Evolutionary conservation across 1,140 invertebrate genomes (phyloP), one percentile per base, ranked within the genome.

Genomic region (Amyelois transitella): DNA sequence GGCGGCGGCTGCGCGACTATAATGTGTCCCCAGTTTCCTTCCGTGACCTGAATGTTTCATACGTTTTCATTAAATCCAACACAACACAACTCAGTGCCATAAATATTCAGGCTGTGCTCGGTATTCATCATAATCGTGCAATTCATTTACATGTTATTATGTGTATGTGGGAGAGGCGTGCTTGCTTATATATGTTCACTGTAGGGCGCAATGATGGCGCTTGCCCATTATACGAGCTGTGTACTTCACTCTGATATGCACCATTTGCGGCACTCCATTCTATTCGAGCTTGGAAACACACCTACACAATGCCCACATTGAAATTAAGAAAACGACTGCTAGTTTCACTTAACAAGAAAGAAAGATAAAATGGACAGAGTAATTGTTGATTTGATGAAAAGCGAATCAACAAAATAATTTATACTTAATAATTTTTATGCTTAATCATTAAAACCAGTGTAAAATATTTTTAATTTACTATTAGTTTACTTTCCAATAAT

Each of bases 61-160:
- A 48, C 60, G 58, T 70, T 70, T 66, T 62, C 60, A 67, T 69
- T 70, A 66, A 70, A 74, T 74, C 64, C 64, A 55, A 50, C 55
- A 45, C 51, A 66, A 66, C 60, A 59, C 54, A 68, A 62, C 66
- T 64, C 60, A 63, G 14, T 56, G 61, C 44, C 60, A 74, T 77
- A 75, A 76, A 70, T 69, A 74, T 79, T 76, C 70, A 72, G 64
- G 51, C 49, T 63, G 64, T 66, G 69, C 54, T 66, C 62, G 62
- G 70, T 72, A 70, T 75, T 77, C 75, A 72, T 77, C 71, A 74
- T 78, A 76, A 72, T 72, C 58, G 58, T 70, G 65, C 66, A 67
- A 72, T 78, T 80, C 71, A 81, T 84, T 81, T 84, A 69, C 73
- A 80, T 81, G 72, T 62, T 72, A 75, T 75, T 75, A 62, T 70